Evolutionary conservation across 2,888 invertebrate genomes (phyloP).

Genomic region (Oxystoma pomonae): DNA sequence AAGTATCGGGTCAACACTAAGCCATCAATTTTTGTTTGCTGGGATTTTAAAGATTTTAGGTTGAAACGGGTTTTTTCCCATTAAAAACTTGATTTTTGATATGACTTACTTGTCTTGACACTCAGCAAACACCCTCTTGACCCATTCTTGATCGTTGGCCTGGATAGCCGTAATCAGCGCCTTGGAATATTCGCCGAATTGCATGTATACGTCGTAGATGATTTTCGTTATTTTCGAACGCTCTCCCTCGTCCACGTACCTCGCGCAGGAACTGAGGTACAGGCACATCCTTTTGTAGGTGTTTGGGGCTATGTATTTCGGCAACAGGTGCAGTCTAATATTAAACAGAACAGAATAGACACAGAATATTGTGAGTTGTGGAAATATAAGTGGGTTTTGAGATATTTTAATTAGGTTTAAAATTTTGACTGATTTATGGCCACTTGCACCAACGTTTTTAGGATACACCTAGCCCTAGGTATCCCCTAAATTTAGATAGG

Average conservation of each 20-base stretch:
- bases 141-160: slow-evolving; percentile 74
- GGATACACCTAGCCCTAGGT: no score
- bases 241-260: slow-evolving; percentile 94
- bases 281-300: slow-evolving; percentile 91
- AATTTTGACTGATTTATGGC: no score
- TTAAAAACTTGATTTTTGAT: background rate
- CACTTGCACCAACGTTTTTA: no score
- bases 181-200: slow-evolving; percentile 80
- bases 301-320: slow-evolving; percentile 82
- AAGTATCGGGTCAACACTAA: no score
- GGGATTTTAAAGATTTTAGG: no score
- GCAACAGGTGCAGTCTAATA: slow-evolving; percentile 52
- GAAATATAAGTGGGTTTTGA: no score
- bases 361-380: no score
- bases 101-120: slow-evolving; percentile 83
- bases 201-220: slow-evolving; percentile 78
- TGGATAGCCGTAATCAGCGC: slow-evolving; percentile 90
- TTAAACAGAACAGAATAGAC: no score
- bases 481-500: no score
- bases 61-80: no score
- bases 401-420: no score
- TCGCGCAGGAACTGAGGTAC: slow-evolving; percentile 83
- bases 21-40: no score
- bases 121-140: slow-evolving; percentile 77
- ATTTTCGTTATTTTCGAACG: slow-evolving; percentile 68